Evolutionary conservation across 2,888 invertebrate genomes (phyloP).

Genomic region (Nebria salina): DNA sequence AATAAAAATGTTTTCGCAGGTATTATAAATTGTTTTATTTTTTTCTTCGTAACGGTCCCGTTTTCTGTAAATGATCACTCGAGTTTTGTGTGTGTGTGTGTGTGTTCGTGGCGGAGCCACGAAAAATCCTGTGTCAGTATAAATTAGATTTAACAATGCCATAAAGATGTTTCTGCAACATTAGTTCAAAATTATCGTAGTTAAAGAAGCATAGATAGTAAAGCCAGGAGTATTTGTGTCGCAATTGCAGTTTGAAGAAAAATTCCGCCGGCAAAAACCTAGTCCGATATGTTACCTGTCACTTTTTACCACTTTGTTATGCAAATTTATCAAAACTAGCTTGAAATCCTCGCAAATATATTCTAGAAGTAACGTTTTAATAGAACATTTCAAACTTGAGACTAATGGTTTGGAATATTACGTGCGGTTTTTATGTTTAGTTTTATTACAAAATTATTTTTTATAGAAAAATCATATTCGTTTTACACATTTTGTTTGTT

Average conservation of each 20-base stretch:
- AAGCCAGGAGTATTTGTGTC: conserved; percentile 7
- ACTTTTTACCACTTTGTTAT: conserved; percentile 8
- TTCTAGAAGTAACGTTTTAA: background rate
- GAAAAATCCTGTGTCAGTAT: conserved; percentile 40
- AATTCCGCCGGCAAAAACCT: conserved; percentile 13
- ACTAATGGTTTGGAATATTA: conserved; percentile 1
- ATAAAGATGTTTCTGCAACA: conserved; percentile 46
- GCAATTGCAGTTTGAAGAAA: conserved; percentile 40
- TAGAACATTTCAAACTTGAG: background rate
- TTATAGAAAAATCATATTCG: no score
- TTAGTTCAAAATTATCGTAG: conserved; percentile 45
- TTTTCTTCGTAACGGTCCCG: background rate
- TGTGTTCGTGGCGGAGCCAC: conserved; percentile 2
- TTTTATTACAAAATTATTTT: no score
- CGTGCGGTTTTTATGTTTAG: background rate
- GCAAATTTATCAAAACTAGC: background rate
- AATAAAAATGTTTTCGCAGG: conserved; percentile 44
- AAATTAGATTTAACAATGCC: conserved; percentile 46
- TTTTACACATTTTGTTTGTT: no score
- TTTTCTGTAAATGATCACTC: background rate
- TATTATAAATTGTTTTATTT: conserved; percentile 43
- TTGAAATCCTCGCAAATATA: background rate
- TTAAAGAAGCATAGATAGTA: conserved; percentile 43
- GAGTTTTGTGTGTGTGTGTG: background rate
- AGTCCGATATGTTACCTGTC: conserved; percentile 6